Conservation (phyloP, 1,140 invertebrate genomes). For the Myzus persicae region DNA sequence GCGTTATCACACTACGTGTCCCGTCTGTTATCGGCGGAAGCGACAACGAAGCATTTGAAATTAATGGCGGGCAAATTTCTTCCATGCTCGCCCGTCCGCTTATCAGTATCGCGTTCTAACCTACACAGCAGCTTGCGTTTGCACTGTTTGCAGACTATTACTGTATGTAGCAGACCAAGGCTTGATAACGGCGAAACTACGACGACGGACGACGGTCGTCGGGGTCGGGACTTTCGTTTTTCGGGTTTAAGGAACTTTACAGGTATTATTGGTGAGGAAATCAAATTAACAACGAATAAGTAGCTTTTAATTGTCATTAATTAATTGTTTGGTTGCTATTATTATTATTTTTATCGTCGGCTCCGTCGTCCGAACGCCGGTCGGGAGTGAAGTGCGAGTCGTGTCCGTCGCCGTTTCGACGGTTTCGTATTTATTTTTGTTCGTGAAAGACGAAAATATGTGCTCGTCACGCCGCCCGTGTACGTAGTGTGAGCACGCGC, state of each 20-base stretch:
- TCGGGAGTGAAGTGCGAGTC: background rate
- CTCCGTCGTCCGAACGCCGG: background rate
- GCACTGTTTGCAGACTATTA: no score
- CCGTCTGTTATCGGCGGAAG: background rate
- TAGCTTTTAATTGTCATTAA: background rate
- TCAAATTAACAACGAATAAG: background rate
- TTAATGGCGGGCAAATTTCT: conserved; percentile 43
- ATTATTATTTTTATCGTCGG: background rate
- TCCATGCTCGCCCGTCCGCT: background rate
- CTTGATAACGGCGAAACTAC: conserved; percentile 8
- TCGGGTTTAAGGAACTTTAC: background rate
- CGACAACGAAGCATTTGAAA: background rate
- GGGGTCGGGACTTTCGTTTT: background rate
- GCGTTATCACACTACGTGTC: background rate
- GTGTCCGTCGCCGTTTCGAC: background rate
- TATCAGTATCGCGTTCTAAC: conserved; percentile 44
- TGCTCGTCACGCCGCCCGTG: background rate
- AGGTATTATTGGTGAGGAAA: background rate
- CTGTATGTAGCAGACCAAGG: background rate
- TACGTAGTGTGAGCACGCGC: background rate
- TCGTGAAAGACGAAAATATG: background rate
- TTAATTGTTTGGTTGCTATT: background rate
- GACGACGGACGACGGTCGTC: background rate
- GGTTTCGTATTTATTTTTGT: background rate
- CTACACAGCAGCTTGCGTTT: no score